phyloP scores from a whole-genome alignment of 2,888 invertebrate genomes.

The Girardia tigrina region DNA sequence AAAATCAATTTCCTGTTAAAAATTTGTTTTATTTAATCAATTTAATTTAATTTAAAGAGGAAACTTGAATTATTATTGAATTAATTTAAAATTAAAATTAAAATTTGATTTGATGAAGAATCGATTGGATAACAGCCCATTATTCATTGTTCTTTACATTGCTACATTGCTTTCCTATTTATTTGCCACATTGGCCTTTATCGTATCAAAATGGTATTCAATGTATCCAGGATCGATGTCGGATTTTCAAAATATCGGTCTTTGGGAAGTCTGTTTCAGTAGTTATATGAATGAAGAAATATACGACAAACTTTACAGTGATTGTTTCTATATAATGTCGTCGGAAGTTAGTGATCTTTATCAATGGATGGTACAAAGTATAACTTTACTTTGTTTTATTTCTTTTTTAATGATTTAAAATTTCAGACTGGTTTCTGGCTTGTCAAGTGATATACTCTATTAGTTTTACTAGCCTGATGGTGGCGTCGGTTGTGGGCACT shows the following conservation, averaged over 20 bases:
- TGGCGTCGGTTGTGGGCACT: background rate
- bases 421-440: background rate
- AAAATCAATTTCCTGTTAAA: no score
- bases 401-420: background rate
- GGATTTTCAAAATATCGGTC: background rate
- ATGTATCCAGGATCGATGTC: background rate
- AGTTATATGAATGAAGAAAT: slow-evolving; percentile 3
- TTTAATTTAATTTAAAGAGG: background rate
- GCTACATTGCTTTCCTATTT: background rate
- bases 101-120: background rate
- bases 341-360: background rate
- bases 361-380: background rate
- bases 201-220: background rate
- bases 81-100: background rate
- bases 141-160: background rate
- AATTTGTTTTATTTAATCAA: background rate
- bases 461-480: background rate
- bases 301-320: background rate
- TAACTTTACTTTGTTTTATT: background rate
- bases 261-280: slow-evolving; percentile 16
- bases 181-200: background rate
- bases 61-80: background rate
- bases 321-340: background rate
- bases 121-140: background rate
- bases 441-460: background rate